Conservation (phyloP, 2,113 vertebrate species). For the Sebastes schlegelii region DNA sequence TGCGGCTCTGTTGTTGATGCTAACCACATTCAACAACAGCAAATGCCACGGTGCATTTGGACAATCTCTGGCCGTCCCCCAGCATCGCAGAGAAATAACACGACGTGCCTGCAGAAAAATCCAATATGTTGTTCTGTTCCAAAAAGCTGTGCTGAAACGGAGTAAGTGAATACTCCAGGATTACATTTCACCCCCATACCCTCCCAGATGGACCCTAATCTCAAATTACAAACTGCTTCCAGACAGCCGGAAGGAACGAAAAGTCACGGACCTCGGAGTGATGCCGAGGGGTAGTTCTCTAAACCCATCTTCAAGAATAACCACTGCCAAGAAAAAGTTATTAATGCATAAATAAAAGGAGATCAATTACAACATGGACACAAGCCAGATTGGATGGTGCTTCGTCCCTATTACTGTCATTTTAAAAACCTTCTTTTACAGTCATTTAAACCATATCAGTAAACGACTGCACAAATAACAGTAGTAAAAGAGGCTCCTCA, state of each 20-base stretch:
- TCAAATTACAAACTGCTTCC: slow-evolving; percentile 63
- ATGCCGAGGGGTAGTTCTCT: not conserved
- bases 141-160: slow-evolving; percentile 50
- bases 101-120: slow-evolving; percentile 60
- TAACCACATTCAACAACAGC: not conserved
- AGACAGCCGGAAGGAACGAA: slow-evolving; percentile 32
- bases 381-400: not conserved
- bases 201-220: slow-evolving; percentile 67
- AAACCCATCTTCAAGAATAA: not conserved
- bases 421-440: not conserved
- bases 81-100: slow-evolving; percentile 46
- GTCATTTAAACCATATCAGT: not conserved
- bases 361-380: slow-evolving; percentile 12
- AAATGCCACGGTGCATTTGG: slow-evolving; percentile 6
- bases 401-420: not conserved
- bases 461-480: not conserved
- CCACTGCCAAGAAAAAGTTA: not conserved
- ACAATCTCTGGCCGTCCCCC: slow-evolving; percentile 13
- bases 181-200: slow-evolving; percentile 61
- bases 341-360: slow-evolving; percentile 6
- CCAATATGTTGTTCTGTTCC: slow-evolving; percentile 56
- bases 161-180: slow-evolving; percentile 56
- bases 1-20: not conserved
- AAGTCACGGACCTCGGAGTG: not conserved
- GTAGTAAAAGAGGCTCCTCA: not conserved